Percentiles rank a stretch among this genome's conserved stretches.
phyloP scores from a whole-genome alignment of 92 coral and sea anemone genomes.

The Zoanthus sansibaricus region DNA sequence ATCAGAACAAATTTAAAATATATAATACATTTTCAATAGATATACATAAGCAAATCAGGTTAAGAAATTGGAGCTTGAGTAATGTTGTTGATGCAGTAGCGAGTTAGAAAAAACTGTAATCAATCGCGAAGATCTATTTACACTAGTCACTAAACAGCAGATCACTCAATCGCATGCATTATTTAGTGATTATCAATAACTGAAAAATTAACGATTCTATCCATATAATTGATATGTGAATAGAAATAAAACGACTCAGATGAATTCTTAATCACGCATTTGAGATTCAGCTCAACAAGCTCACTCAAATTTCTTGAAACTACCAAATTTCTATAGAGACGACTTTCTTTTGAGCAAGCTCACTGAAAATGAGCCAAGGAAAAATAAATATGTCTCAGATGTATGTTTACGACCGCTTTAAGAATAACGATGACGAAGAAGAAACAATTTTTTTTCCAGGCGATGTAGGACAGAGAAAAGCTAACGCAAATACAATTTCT shows the following conservation, averaged over 20 bases:
- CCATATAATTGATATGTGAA: background rate
- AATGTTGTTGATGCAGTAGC: background rate
- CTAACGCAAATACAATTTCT: constrained; percentile 43
- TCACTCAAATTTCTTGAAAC: background rate
- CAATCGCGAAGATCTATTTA: background rate
- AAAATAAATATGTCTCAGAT: constrained; percentile 76
- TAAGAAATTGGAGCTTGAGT: too few relatives aligned
- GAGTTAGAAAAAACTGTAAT: background rate
- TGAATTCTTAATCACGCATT: constrained; percentile 17
- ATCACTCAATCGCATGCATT: background rate
- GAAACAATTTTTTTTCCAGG: background rate
- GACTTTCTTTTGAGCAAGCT: background rate
- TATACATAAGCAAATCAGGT: too few relatives aligned
- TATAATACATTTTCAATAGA: too few relatives aligned
- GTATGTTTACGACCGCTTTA: constrained; percentile 70
- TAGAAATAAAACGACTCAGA: background rate
- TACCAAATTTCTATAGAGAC: background rate
- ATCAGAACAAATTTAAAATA: too few relatives aligned
- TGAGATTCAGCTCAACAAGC: background rate
- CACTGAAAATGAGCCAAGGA: constrained; percentile 66
- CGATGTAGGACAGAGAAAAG: background rate
- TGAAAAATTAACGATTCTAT: background rate
- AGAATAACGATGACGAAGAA: constrained; percentile 37
- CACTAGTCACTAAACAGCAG: too few relatives aligned
- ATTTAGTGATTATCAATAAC: background rate